Evolutionary conservation across 2,888 invertebrate genomes (phyloP), one percentile per base, ranked within the genome.

Genomic region (Ochropleura plecta): DNA sequence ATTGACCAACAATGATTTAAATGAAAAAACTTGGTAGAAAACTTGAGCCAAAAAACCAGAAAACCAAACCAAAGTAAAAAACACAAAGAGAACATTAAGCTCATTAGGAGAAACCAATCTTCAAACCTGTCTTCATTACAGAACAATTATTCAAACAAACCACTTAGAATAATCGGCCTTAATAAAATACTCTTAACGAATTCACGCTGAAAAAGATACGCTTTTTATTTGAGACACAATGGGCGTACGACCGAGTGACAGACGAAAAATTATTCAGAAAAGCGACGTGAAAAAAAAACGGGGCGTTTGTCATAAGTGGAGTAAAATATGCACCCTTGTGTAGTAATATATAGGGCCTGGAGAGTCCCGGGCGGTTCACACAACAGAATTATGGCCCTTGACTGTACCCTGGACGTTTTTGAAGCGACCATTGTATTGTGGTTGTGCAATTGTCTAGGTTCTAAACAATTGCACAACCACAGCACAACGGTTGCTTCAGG

Each of bases 251-350:
- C 73, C 76, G 76, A 79, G 70, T 85, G 86, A 87, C 86, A 87
- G 84, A 81, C 68, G 83, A 86, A 83, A 88, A 89, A 86, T 81
- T 89, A 87, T 88, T 82, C 84, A 73, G 62, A 78, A 83, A 82
- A 86, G 53, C 65, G 72, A 75, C 73, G 75, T 66, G 81, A 76
- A 79, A 82, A 87, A 78, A 88, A 84, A 86, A 78, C 57, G 73
- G 66, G 70, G 73, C 77, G 77, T 86, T 89, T 80, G 81, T 89
- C 87, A 88, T 88, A 84, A 85, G 88, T 84, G 81, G 80, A 82
- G 83, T 88, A 88, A 89, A 88, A 88, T 89, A 89, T 88, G 86
- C 89, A 89, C 89, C 89, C 89, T 88, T 79, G 79, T 75, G 78
- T 60, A 51, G 84, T 87, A 86, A 89, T 89, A 87, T 88, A 89